Base-by-base conservation (phyloP, 2,888 invertebrate genomes). In the Eudasyphora cyanicolor region DNA sequence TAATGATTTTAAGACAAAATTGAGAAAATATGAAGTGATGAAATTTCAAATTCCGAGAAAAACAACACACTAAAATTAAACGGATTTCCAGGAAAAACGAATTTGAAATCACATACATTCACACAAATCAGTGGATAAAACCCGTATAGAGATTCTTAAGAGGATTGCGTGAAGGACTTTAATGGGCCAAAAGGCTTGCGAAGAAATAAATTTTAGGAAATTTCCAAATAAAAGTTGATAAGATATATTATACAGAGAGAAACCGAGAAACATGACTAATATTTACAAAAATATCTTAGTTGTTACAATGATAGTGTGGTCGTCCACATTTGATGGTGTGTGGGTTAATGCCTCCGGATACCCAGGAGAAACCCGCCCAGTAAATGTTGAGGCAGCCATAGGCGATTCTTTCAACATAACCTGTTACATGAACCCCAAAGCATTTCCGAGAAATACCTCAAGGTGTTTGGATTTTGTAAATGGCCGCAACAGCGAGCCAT, bases 331-430 rank as follows among this genome's bases (percentile, higher is more conserved):
- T 77, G 27, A 45, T 74, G n/a, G 42, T 24, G 19, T 49, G 27
- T 60, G 21, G 67, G 10, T 60, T 67, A 35, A 71, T 70, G 74
- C 60, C n/a, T 76, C 76, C 67, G 51, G 74, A 21, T 82, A 51
- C 21, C 89, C 89, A 14, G 90, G 90, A 5, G 89, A 88, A 82
- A 87, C 89, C 0, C 76, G 85, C 1, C 90, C 91, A 2, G 78
- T 80, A 2, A 85, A 76, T 14, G 87, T 88, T 6, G 89, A 91
- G 51, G 85, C 89, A 12, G 85, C 86, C 10, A 88, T 90, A 60
- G 91, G 91, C 21, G 87, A 87, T 12, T 87, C 87, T 81, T 88
- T 89, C 0, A 90, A 90, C 69, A 89, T 91, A 35, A 90, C 87
- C 51, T 91, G 91, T 82, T 88, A 87, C 54, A 89, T 91, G 83